Evolutionary conservation across 2,113 vertebrate genomes (phyloP).

Genomic region (Rattus rattus): DNA sequence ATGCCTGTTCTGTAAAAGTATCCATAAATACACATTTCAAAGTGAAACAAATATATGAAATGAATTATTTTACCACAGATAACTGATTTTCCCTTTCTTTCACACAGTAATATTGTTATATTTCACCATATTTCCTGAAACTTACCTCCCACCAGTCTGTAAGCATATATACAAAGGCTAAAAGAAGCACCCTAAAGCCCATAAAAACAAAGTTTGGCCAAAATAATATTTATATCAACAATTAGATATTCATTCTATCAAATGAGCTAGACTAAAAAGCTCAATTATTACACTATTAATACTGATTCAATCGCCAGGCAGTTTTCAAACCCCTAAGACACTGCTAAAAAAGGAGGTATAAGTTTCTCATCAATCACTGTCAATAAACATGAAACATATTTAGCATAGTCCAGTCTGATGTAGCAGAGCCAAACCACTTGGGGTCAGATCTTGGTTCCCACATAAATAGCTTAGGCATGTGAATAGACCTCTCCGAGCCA

Average conservation of each 20-base stretch:
- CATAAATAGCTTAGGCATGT: constrained; percentile 22
- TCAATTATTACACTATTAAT: constrained; percentile 8
- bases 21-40: background rate
- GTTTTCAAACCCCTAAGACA: constrained; percentile 22
- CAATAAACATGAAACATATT: constrained; percentile 35
- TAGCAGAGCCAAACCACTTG: background rate
- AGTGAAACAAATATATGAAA: constrained; percentile 34
- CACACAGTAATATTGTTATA: constrained; percentile 39
- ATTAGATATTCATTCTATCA: constrained; percentile 48
- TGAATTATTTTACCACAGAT: constrained; percentile 36
- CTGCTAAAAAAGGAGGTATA: background rate
- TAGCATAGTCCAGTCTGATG: background rate
- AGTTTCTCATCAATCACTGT: constrained; percentile 16
- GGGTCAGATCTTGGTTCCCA: constrained; percentile 21
- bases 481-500: constrained; percentile 57
- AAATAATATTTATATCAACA: constrained; percentile 36
- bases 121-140: constrained; percentile 45
- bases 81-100: constrained; percentile 47
- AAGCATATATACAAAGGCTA: constrained; percentile 38
- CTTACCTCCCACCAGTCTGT: background rate
- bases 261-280: constrained; percentile 36
- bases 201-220: constrained; percentile 43
- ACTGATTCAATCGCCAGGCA: background rate
- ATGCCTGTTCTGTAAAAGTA: constrained; percentile 45
- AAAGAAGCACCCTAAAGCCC: background rate